Evolutionary conservation across 2,888 invertebrate species (phyloP).

Genomic region (Synanthedon formicaeformis): DNA sequence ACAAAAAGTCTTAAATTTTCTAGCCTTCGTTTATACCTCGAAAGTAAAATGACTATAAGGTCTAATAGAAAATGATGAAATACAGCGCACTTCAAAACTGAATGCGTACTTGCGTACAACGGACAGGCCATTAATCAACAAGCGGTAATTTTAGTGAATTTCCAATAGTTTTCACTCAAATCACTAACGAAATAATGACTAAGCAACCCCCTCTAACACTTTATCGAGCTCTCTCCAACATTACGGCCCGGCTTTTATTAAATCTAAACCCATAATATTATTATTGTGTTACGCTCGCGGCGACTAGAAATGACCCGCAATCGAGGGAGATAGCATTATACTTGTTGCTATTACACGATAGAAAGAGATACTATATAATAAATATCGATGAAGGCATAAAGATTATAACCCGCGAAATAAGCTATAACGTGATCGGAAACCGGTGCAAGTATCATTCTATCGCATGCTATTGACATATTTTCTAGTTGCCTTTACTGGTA

Average conservation of each 20-base stretch:
- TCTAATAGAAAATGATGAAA: not conserved
- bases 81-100: not conserved
- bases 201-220: slow-evolving; percentile 44
- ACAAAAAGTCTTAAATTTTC: too few relatives aligned
- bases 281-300: slow-evolving; percentile 42
- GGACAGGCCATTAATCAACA: slow-evolving; percentile 26
- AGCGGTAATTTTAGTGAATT: slow-evolving; percentile 48
- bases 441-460: not conserved
- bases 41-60: too few relatives aligned
- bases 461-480: not conserved
- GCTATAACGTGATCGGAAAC: not conserved
- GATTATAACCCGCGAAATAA: not conserved
- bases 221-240: slow-evolving; percentile 45
- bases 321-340: slow-evolving; percentile 4
- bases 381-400: not conserved
- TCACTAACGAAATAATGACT: slow-evolving; percentile 54
- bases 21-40: too few relatives aligned
- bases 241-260: slow-evolving; percentile 40
- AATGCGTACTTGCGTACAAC: not conserved
- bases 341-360: slow-evolving; percentile 9
- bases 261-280: slow-evolving; percentile 49
- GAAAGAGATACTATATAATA: slow-evolving; percentile 6
- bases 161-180: slow-evolving; percentile 54
- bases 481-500: not conserved
- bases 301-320: slow-evolving; percentile 16